phyloP scores from a whole-genome alignment of 2,113 vertebrate species.

The Tragelaphus scriptus region DNA sequence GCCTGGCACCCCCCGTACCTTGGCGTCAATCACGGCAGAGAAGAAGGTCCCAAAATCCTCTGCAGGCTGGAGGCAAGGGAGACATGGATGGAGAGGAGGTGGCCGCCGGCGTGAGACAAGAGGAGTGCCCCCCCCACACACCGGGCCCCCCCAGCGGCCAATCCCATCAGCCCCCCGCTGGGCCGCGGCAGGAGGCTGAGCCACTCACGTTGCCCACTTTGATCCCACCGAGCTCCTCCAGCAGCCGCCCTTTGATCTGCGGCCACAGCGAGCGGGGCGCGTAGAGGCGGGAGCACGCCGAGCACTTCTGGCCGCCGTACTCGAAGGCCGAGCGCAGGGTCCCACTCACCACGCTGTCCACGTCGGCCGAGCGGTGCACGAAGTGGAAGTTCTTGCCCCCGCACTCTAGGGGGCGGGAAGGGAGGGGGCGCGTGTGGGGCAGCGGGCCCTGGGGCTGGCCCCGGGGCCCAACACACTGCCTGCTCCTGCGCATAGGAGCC shows the following conservation, averaged over 20 bases:
- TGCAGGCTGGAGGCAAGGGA: conserved; percentile 81
- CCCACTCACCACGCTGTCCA: conserved; percentile 88
- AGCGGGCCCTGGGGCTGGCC: rapidly evolving
- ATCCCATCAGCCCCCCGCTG: conserved; percentile 80
- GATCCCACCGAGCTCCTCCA: conserved; percentile 86
- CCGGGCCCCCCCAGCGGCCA: conserved; percentile 28
- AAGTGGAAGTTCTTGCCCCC: conserved; percentile 99
- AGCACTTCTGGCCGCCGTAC: conserved; percentile 96
- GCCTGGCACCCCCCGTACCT: conserved; percentile 77
- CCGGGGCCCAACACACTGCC: rapidly evolving
- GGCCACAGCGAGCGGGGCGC: conserved; percentile 90
- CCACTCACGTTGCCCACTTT: conserved; percentile 92
- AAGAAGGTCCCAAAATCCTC: conserved; percentile 91
- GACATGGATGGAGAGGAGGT: not conserved
- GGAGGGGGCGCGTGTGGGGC: rapidly evolving
- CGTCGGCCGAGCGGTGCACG: conserved; percentile 89
- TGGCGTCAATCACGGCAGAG: conserved; percentile 94
- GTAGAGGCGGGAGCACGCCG: conserved; percentile 96
- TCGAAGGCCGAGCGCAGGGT: conserved; percentile 95
- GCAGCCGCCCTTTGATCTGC: conserved; percentile 85
- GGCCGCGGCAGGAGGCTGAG: not conserved
- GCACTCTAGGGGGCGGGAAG: conserved; percentile 83
- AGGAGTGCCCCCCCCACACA: rapidly evolving
- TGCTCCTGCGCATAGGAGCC: rapidly evolving
- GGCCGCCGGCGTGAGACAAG: not conserved